Evolutionary conservation across 1,140 invertebrate genomes (phyloP).

Genomic region (Penaeus chinensis): DNA sequence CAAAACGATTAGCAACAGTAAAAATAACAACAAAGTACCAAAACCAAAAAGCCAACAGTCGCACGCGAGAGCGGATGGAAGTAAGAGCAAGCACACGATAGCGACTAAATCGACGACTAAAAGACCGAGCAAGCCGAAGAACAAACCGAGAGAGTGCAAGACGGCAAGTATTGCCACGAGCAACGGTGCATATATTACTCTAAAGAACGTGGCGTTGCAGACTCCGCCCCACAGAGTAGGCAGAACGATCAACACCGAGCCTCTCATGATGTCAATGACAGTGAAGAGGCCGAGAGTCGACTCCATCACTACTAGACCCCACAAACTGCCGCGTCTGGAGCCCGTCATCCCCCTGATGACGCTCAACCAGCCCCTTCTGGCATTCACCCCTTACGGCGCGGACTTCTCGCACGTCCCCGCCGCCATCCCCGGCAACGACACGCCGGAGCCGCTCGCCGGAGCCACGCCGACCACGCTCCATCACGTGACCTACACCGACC

Average conservation of each 20-base stretch:
- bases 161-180: slow-evolving; percentile 61
- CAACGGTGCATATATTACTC: slow-evolving; percentile 62
- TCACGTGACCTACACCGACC: background rate
- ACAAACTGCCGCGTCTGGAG: slow-evolving; percentile 59
- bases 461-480: slow-evolving; percentile 51
- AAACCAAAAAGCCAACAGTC: slow-evolving; percentile 23
- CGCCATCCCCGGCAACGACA: slow-evolving; percentile 37
- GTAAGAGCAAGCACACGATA: slow-evolving; percentile 30
- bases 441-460: slow-evolving; percentile 41
- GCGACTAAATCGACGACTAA: slow-evolving; percentile 37
- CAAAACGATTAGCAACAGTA: slow-evolving; percentile 30
- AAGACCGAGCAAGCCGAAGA: slow-evolving; percentile 59
- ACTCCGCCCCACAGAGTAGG: slow-evolving; percentile 55
- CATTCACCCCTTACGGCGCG: slow-evolving; percentile 39
- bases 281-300: slow-evolving; percentile 62
- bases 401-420: slow-evolving; percentile 40
- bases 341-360: slow-evolving; percentile 37
- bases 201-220: slow-evolving; percentile 63
- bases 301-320: slow-evolving; percentile 29
- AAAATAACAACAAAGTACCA: slow-evolving; percentile 33
- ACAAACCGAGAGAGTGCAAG: slow-evolving; percentile 59
- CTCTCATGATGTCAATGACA: slow-evolving; percentile 63
- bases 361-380: slow-evolving; percentile 37
- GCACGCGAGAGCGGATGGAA: slow-evolving; percentile 34
- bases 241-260: slow-evolving; percentile 55